phyloP scores from a whole-genome alignment of 2,113 vertebrate genomes.

The Micronisus gabar region DNA sequence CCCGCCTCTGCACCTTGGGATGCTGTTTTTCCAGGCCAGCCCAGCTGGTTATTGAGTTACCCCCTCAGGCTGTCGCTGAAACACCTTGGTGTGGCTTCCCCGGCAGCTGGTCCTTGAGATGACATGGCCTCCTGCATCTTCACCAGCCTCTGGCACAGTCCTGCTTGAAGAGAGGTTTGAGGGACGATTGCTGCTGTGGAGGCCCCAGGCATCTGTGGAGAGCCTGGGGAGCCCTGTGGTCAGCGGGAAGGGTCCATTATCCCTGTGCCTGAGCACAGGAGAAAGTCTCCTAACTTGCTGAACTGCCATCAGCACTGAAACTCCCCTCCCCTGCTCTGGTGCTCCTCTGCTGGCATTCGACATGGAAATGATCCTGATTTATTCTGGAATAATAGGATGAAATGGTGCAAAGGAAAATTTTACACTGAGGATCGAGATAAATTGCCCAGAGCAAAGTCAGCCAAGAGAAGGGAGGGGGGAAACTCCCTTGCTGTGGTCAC shows the following conservation, averaged over 20 bases:
- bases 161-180: background rate
- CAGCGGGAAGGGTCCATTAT: background rate
- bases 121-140: background rate
- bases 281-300: background rate
- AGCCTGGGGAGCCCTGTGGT: background rate
- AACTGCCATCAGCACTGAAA: background rate
- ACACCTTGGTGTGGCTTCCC: background rate
- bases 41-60: background rate
- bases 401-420: conserved; percentile 38
- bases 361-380: conserved; percentile 34
- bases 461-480: background rate
- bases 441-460: background rate
- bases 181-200: background rate
- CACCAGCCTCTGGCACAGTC: background rate
- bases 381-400: conserved; percentile 52
- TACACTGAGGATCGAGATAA: background rate
- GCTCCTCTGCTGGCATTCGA: background rate
- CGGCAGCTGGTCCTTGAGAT: background rate
- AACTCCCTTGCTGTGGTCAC: background rate
- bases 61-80: background rate
- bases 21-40: background rate
- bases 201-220: background rate
- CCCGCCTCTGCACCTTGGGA: background rate
- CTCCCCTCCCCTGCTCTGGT: background rate
- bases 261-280: accelerated